Evolutionary conservation across 1,140 invertebrate genomes (phyloP), one percentile per base, ranked within the genome.

Genomic region (Brachionus manjavacas): DNA sequence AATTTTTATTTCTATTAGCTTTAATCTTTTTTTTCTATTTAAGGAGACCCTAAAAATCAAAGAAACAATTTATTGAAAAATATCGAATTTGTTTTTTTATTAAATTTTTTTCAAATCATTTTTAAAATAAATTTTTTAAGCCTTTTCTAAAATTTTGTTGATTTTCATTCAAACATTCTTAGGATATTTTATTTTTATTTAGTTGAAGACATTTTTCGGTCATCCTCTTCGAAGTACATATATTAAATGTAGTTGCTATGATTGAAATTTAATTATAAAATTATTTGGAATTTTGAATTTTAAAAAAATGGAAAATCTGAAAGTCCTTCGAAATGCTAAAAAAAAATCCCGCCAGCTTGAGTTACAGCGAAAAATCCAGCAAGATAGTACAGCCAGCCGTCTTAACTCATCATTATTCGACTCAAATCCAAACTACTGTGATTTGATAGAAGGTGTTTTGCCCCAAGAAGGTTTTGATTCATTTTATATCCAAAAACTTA

Each of bases 261-360:
- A 31, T 68, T n/a, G 31, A 68, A 12, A 41, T 41, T 43, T 41
- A 39, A 72, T 20, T 41, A 41, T 7, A 39, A 72, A 76, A 49
- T 25, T 23, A 14, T 49, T 46, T 12, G 39, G 9, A 72, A 41
- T 41, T 43, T 41, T 20, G 12, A 74, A 16, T 2, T 41, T 72
- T 16, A 25, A 11, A 49, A 76, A 25, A 23, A 76, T 76, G 72
- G 72, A 76, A 76, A 76, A 76, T 76, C 23, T 76, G 9, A 76
- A 76, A 76, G 41, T 76, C 2, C 46, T 76, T 1, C 16, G 72
- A 25, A 76, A 76, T 49, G 72, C 72, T 6, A 76, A 49, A 20
- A 49, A 49, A 76, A 76, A 76, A 11, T 49, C 72, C 0, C 72
- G 72, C 41, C 72, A 76, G 46, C 43, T 76, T 25, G 72, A 76